phyloP scores from a whole-genome alignment of 2,797 vertebrate genomes.

The Propithecus deckenii region DNA sequence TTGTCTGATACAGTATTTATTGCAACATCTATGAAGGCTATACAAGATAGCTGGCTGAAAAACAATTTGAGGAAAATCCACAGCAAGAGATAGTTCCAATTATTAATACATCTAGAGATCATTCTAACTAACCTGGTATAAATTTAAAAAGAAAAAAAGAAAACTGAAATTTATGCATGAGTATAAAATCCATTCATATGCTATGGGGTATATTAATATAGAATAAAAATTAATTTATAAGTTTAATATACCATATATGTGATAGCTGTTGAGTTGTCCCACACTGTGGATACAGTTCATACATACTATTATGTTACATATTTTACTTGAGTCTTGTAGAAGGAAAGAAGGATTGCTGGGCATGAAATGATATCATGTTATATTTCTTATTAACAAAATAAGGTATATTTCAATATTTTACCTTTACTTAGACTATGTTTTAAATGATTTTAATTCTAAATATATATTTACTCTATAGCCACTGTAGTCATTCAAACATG shows the following conservation, averaged over 20 bases:
- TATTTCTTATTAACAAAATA: conserved; percentile 12
- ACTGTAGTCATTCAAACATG: conserved; percentile 5
- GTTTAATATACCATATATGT: background rate
- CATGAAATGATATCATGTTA: background rate
- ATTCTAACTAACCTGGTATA: background rate
- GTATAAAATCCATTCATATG: background rate
- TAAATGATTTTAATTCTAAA: background rate
- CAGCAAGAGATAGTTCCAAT: background rate
- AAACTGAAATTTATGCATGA: background rate
- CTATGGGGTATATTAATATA: background rate
- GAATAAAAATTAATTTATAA: background rate
- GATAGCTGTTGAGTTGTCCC: background rate
- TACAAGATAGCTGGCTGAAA: background rate
- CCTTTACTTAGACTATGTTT: conserved; percentile 13
- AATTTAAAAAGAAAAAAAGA: background rate
- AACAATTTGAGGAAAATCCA: background rate
- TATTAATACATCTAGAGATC: background rate
- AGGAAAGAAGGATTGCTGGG: background rate
- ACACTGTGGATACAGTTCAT: background rate
- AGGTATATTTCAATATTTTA: background rate
- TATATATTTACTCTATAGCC: background rate
- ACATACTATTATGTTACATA: background rate
- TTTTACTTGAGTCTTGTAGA: background rate
- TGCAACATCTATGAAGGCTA: background rate
- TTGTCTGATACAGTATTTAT: background rate